Conservation (phyloP, 1,140 invertebrate species). For the Zaprionus tsacasi region DNA sequence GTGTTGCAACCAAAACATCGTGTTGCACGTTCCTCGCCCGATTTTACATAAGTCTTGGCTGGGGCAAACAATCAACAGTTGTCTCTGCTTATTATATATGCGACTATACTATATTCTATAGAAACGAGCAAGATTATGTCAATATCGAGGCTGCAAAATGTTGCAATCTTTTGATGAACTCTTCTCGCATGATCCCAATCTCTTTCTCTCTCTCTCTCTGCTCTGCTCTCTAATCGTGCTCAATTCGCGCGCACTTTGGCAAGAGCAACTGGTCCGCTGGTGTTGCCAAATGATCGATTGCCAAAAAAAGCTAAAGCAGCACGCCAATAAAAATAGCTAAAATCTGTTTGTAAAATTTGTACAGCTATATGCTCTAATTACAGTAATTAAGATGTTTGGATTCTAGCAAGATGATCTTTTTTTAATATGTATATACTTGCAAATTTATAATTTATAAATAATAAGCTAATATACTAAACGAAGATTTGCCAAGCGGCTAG, state of each 20-base stretch:
- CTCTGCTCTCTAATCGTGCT: slow-evolving; percentile 13
- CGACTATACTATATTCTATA: slow-evolving; percentile 2
- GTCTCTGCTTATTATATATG: slow-evolving; percentile 26
- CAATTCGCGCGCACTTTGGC: slow-evolving; percentile 1
- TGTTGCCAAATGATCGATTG: not conserved
- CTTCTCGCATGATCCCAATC: not conserved
- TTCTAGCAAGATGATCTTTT: no score
- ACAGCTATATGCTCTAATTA: no score
- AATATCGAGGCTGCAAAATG: slow-evolving; percentile 40
- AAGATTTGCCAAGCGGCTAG: not conserved
- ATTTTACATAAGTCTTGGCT: slow-evolving; percentile 60
- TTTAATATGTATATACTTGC: no score
- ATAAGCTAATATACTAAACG: no score
- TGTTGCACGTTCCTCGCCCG: slow-evolving; percentile 12
- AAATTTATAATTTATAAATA: no score
- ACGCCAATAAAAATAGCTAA: not conserved
- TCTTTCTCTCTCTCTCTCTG: slow-evolving; percentile 25
- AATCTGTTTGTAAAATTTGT: not conserved
- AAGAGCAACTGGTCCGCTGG: slow-evolving; percentile 1
- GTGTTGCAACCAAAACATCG: slow-evolving; percentile 54
- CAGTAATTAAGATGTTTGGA: no score
- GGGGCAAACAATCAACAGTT: slow-evolving; percentile 41
- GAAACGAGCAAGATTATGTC: slow-evolving; percentile 35
- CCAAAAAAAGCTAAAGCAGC: not conserved
- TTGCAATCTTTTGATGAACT: slow-evolving; percentile 31